Conservation (phyloP, 2,113 vertebrate genomes). For the Sorex araneus region DNA sequence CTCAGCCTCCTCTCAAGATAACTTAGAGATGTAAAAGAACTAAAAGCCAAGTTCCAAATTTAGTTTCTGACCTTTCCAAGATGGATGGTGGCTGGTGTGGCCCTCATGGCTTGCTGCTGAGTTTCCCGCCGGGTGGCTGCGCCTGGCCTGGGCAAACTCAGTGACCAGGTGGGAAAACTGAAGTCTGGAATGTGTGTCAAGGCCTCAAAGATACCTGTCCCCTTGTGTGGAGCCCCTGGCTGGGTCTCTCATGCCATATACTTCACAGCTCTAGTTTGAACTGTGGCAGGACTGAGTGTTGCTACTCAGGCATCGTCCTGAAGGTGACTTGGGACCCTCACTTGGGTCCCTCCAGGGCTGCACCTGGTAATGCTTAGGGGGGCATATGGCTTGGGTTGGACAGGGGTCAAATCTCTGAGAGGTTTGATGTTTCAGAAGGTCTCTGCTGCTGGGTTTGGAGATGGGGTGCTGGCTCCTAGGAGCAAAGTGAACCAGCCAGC, state of each 20-base stretch:
- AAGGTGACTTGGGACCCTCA: not conserved
- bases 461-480: not conserved
- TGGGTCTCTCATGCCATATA: not conserved
- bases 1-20: conserved; percentile 70
- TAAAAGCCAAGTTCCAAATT: conserved; percentile 76
- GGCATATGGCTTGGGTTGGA: too few species aligned
- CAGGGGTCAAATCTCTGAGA: too few species aligned
- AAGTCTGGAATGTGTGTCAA: not conserved
- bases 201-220: not conserved
- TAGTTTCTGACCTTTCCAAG: conserved; percentile 77
- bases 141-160: conserved; percentile 36
- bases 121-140: not conserved
- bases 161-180: accelerated
- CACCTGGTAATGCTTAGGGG: too few species aligned
- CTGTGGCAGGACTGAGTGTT: too few species aligned
- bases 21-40: conserved; percentile 68
- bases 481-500: not conserved
- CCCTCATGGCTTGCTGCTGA: conserved; percentile 16
- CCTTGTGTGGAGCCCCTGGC: not conserved
- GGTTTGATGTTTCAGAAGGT: not conserved
- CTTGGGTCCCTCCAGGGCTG: too few species aligned
- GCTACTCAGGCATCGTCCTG: too few species aligned
- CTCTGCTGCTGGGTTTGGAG: not conserved
- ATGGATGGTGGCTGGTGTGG: conserved; percentile 45
- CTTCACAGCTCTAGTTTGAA: not conserved